Base-by-base conservation (phyloP, 2,797 vertebrate species). In the Hybognathus amarus region DNA sequence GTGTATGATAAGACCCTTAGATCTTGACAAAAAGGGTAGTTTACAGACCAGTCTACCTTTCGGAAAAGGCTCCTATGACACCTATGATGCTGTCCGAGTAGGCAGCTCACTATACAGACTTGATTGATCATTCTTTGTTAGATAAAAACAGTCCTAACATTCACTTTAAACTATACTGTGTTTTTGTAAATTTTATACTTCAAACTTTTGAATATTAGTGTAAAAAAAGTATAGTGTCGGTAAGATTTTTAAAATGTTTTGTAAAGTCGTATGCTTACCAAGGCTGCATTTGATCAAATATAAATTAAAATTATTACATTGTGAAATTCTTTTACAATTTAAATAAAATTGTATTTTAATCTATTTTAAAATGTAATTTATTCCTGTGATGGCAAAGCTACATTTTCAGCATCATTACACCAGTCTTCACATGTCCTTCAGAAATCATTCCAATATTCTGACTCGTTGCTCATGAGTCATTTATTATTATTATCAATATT, bases 151-250 rank as follows among this genome's bases (percentile, higher is more conserved):
- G 40, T 12, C 40, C 42, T 71, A 20, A 5, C 54, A 10, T 24
- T 59, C 17, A 61, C n/a, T 61, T 61, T 13, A 61, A 52, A 59
- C 54, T 52, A 30, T 73, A 20, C 45, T 73, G 18, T 73, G 20
- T 50, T 73, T 73, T 73, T 71, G 42, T 50, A 50, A 30, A 30
- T 17, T 71, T 50, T 70, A 70, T 47, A 24, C 30, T 30, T 30
- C 30, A 30, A 30, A 30, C 1, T 30, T 30, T 30, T 30, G 30
- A 30, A 30, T 30, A 30, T 30, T 30, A 30, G 30, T 30, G 30
- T 30, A 30, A 30, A 30, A 30, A 56, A 10, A 22, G 8, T 22
- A 10, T 54, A 8, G 20, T 20, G 8, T 4, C 0, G 1, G 20
- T 54, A 22, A 54, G 52, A n/a, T 54, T 54, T 22, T 22, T 11